Base-by-base conservation (phyloP, 2,797 vertebrate genomes). In the Leptodactylus fallax region DNA sequence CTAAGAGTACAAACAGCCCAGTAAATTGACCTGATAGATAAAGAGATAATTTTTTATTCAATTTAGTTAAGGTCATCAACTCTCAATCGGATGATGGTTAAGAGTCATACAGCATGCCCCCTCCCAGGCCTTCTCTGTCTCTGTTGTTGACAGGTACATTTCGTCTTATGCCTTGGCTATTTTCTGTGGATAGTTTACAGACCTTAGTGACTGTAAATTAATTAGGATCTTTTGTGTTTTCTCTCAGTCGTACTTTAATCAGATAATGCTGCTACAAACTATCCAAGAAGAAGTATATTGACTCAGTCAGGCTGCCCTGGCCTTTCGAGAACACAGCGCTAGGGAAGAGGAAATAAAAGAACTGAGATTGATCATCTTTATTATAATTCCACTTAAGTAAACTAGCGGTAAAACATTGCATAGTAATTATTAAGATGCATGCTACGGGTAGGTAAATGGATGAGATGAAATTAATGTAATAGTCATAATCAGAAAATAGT, bases 291-390 rank as follows among this genome's bases (percentile, higher is more conserved):
- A 90, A 93, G 91, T 91, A 91, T 92, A 93, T 93, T 94, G 92
- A 92, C 88, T 92, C 91, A 92, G 92, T 94, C 94, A 94, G 93
- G 90, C 90, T 90, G 92, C 90, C 91, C 93, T 92, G 91, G 93
- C 90, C 94, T 93, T 91, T 88, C 85, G 88, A 0, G 58, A 92
- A 90, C 91, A 92, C 86, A 92, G 11, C 93, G 92, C 90, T 60
- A 9, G 93, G 56, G 79, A 51, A 63, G 91, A 92, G 93, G 92
- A 92, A 90, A 93, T 93, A 81, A 81, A 93, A 91, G 92, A 94
- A 93, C 91, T 82, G 93, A 94, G 94, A 94, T 94, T 94, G 94
- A 95, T 94, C 77, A 89, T 51, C 0, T 77, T 90, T 92, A 93
- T 92, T 93, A 90, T 91, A 86, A 85, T 83, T 78, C 25, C 53